Base-by-base conservation (phyloP, 2,113 vertebrate species). In the Mormyrus iriodes region DNA sequence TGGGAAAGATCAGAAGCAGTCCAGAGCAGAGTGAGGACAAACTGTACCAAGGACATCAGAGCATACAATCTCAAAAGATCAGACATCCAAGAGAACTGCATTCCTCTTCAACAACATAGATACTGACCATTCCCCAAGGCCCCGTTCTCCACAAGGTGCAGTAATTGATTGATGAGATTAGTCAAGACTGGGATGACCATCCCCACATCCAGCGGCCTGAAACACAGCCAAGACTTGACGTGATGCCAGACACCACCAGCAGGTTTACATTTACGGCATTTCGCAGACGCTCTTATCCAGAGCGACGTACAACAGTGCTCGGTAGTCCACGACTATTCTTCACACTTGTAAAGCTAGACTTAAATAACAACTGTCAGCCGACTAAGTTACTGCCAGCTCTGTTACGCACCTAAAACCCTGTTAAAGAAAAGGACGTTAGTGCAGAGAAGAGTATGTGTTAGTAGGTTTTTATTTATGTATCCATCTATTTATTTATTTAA, bases 111-210 rank as follows among this genome's bases (percentile, higher is more conserved):
- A 76, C n/a, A 19, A 35, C 31, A 4, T 76, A 15, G 35, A 42
- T 8, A 79, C 96, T 94, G 90, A 99, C 98, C 98, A 97, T 95
- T 96, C n/a, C 92, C 94, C 69, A 96, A 92, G 31, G 49, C 93
- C 88, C 94, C 96, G 73, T 90, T 92, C 55, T 96, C 95, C 79
- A 98, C 94, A 89, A 95, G 92, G 90, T 88, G 85, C 90, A 99
- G 95, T 31, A 98, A 93, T 88, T 91, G 93, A 79, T 97, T 96
- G 89, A 96, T 90, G 84, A 97, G 95, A 86, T 92, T 85, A 0
- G 94, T 93, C 88, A 98, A 92, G 2, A 7, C 51, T 0, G 94
- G 94, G 69, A 97, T 84, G 24, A 97, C 93, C 2, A 89, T 92
- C 27, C 95, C 94, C 69, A 96, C 92, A 88, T 96, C 92, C 84